Conservation (phyloP, 2,888 invertebrate species). For the Ctena decussata region DNA sequence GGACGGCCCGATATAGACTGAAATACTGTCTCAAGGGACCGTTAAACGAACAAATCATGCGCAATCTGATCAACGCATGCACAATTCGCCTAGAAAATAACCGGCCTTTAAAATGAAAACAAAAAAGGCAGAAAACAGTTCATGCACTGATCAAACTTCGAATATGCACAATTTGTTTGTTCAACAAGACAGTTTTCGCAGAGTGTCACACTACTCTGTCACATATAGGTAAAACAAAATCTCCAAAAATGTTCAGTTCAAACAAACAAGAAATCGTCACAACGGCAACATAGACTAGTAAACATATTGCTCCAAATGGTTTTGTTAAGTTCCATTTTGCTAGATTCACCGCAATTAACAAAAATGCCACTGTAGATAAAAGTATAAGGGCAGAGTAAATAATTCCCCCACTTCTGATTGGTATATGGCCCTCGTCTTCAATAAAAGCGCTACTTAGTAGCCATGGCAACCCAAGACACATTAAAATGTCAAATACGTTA, state of each 20-base stretch:
- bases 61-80: too few species aligned
- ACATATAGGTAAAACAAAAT: slow-evolving; percentile 88
- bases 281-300: slow-evolving; percentile 91
- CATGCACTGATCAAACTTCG: too few species aligned
- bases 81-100: too few species aligned
- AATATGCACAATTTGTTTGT: too few species aligned
- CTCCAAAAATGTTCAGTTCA: slow-evolving; percentile 96
- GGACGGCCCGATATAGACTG: too few species aligned
- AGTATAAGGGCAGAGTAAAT: slow-evolving; percentile 94
- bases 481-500: slow-evolving; percentile 85
- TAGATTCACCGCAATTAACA: slow-evolving; percentile 91
- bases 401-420: slow-evolving; percentile 93
- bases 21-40: too few species aligned
- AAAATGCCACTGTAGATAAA: slow-evolving; percentile 91
- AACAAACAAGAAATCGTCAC: slow-evolving; percentile 93
- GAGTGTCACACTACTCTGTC: too few species aligned
- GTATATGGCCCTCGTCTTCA: slow-evolving; percentile 90
- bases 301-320: slow-evolving; percentile 90
- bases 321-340: slow-evolving; percentile 90
- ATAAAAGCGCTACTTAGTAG: slow-evolving; percentile 76
- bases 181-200: too few species aligned
- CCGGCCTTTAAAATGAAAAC: too few species aligned
- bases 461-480: slow-evolving; percentile 86
- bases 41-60: too few species aligned
- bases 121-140: too few species aligned